Evolutionary conservation across 1,140 invertebrate species (phyloP), one percentile per base, ranked within the genome.

Genomic region (Zaprionus camerounensis): DNA sequence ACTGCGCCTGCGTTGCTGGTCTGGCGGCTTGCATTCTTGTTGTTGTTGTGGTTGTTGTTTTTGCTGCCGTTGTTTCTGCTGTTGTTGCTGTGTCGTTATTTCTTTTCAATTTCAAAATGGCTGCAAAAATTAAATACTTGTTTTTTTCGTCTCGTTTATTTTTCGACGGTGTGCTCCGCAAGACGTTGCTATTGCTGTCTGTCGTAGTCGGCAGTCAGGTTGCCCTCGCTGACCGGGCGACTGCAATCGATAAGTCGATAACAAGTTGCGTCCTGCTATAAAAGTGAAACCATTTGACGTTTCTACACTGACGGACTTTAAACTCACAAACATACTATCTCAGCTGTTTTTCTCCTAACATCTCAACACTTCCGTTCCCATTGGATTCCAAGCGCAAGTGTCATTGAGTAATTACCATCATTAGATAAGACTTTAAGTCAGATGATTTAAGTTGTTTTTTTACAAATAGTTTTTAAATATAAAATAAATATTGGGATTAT

Each of bases 21-120:
- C 41, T 70, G 36, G 58, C 72, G 41, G 41, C 41, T 70, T 76
- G 73, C 61, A 71, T 58, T 76, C 49, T 63, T 76, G 67, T 64
- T 71, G 59, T 71, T 76, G 61, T 63, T 76, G 67, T 71, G 64
- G 59, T 71, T 76, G 61, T 34, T 34, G 31, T 34, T 34, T 34
- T 9, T 34, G 31, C 26, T 38, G 57, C 38, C 53, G 41, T 36
- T 36, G 57, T 51, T 68, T 31, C 15, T 51, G 55, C 58, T 69
- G 28, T 15, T 28, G 67, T 28, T 70, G 66, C 31, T 34, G 67
- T 76, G 73, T 71, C 73, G 73, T 71, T 76, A 71, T 71, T 71
- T 71, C 62, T 76, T 76, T 73, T 62, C 63, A 76, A 67, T 76
- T 76, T 73, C 70, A 76, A 76, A 76, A 76, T 76, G 74, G 74